Evolutionary conservation across 2,113 vertebrate species (phyloP).

Genomic region (Psilopogon haemacephalus): DNA sequence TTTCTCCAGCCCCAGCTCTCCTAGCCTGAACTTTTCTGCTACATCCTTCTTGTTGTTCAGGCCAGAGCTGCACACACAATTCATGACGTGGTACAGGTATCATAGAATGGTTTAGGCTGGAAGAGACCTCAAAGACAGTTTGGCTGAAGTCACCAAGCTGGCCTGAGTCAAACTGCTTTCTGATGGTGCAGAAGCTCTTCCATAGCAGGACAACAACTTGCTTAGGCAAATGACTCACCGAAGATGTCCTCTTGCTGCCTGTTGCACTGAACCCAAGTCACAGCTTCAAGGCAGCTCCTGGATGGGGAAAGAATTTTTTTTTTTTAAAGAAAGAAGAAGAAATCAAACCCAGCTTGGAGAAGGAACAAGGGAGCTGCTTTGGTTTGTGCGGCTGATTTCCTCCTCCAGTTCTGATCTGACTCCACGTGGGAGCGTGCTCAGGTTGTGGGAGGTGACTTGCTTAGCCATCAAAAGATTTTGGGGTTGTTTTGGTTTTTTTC

Average conservation of each 20-base stretch:
- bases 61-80: too few species aligned
- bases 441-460: neutral
- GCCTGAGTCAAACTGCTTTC: neutral
- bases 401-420: neutral
- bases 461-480: neutral
- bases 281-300: neutral
- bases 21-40: too few species aligned
- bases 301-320: too few species aligned
- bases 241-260: neutral
- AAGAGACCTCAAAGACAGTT: too few species aligned
- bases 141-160: neutral
- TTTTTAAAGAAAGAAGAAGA: too few species aligned
- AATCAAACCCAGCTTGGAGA: neutral
- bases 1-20: too few species aligned
- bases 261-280: neutral
- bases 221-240: neutral
- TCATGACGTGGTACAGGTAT: too few species aligned
- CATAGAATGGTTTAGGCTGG: too few species aligned
- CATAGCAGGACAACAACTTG: neutral
- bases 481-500: neutral
- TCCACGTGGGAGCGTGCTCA: rapidly evolving
- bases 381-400: neutral
- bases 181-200: neutral
- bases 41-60: too few species aligned
- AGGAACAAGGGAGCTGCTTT: neutral